phyloP scores from a whole-genome alignment of 2,888 invertebrate genomes.

The Erebia palarica region DNA sequence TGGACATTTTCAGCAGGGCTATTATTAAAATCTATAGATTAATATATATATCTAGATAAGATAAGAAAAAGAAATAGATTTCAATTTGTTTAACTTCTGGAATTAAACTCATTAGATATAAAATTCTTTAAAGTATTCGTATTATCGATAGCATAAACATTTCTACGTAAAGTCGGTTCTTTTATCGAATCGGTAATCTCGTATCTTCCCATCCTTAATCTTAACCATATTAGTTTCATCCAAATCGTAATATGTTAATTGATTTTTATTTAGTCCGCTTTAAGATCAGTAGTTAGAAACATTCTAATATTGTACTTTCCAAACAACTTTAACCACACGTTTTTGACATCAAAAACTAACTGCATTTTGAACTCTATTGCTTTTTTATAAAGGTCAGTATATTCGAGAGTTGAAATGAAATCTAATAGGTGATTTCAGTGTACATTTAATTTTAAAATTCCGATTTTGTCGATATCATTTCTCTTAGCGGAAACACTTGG shows the following conservation, averaged over 20 bases:
- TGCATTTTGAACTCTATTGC: conserved; percentile 26
- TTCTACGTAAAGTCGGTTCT: neutral
- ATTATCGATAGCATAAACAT: neutral
- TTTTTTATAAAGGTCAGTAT: conserved; percentile 6
- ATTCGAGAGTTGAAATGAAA: neutral
- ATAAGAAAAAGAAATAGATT: no score
- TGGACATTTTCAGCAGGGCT: no score
- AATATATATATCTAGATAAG: no score
- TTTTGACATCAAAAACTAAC: neutral
- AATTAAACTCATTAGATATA: no score
- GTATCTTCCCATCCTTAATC: neutral
- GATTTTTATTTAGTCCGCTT: conserved; percentile 30
- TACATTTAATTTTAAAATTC: conserved; percentile 56
- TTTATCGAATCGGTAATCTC: neutral
- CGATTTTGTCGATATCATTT: conserved; percentile 55
- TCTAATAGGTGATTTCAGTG: conserved; percentile 24
- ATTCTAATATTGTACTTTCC: conserved; percentile 54
- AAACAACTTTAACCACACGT: conserved; percentile 40
- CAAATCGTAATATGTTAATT: conserved; percentile 13
- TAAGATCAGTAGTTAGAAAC: conserved; percentile 39
- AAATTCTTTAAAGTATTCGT: neutral
- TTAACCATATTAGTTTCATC: conserved; percentile 8
- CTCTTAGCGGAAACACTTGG: conserved; percentile 64
- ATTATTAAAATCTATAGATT: no score
- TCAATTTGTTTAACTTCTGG: no score